Conservation (phyloP, 2,888 invertebrate species). For the Trachelus tabidus region DNA sequence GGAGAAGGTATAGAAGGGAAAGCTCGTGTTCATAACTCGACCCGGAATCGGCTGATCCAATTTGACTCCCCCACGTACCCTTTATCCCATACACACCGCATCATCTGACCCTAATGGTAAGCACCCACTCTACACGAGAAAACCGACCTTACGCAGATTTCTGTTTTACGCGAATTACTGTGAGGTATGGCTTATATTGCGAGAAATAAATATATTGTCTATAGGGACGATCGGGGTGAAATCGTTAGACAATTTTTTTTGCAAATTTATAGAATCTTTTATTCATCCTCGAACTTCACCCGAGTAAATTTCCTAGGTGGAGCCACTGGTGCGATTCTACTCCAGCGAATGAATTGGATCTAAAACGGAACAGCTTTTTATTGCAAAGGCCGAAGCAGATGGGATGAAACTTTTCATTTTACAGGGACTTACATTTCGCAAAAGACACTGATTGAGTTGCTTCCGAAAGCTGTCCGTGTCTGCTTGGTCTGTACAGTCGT, state of each 20-base stretch:
- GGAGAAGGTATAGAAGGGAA: not conserved
- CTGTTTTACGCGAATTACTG: not conserved
- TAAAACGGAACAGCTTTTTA: not conserved
- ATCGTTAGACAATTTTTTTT: not conserved
- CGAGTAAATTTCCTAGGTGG: not conserved
- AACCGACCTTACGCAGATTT: not conserved
- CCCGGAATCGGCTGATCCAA: slow-evolving; percentile 48
- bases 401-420: not conserved
- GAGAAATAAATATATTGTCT: not conserved
- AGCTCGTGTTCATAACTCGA: slow-evolving; percentile 46
- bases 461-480: not conserved
- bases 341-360: not conserved
- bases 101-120: slow-evolving; percentile 1
- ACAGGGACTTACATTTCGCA: not conserved
- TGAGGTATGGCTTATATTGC: not conserved
- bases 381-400: not conserved
- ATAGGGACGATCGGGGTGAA: not conserved
- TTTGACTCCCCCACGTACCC: slow-evolving; percentile 37
- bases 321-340: not conserved
- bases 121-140: not conserved
- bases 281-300: too few species aligned
- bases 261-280: not conserved
- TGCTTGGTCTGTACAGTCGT: not conserved
- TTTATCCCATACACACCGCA: not conserved
- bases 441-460: slow-evolving; percentile 1